Evolutionary conservation across 2,113 vertebrate genomes (phyloP).

Genomic region (Helogale parvula): DNA sequence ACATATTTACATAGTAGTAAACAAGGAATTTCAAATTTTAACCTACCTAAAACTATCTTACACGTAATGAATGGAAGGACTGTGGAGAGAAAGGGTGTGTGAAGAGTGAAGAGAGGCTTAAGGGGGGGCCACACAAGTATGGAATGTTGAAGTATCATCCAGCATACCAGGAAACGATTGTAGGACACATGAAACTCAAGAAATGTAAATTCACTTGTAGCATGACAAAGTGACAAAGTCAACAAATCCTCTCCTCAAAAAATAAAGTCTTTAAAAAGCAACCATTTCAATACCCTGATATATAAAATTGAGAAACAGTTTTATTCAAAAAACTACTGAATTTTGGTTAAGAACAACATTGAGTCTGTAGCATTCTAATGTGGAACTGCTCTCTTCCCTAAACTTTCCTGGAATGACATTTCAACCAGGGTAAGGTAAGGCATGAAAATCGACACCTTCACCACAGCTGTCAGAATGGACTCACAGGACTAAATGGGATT

Average conservation of each 20-base stretch:
- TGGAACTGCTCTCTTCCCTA: not conserved
- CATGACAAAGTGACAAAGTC: not conserved
- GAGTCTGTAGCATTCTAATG: not conserved
- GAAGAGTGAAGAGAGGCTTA: no score
- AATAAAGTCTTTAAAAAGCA: not conserved
- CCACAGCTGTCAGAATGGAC: not conserved
- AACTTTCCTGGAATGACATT: not conserved
- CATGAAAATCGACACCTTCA: not conserved
- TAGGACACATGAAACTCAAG: not conserved
- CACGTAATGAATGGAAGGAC: not conserved
- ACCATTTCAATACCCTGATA: not conserved
- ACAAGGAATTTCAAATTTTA: not conserved
- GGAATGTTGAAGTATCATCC: not conserved
- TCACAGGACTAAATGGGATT: not conserved
- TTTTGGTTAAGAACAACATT: not conserved
- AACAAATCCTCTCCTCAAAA: not conserved
- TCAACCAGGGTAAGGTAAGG: not conserved
- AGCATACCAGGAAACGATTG: not conserved
- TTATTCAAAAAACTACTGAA: not conserved
- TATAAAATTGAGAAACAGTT: not conserved
- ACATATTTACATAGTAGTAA: not conserved
- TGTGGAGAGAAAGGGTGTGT: not conserved
- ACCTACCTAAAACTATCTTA: not conserved
- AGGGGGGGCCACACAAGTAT: not conserved
- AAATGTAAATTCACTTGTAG: not conserved